These are phyloP conservation scores for Aradus depressus DNA, from an alignment of 2,888 invertebrate genomes.

Conservation along the genomic window DNA sequence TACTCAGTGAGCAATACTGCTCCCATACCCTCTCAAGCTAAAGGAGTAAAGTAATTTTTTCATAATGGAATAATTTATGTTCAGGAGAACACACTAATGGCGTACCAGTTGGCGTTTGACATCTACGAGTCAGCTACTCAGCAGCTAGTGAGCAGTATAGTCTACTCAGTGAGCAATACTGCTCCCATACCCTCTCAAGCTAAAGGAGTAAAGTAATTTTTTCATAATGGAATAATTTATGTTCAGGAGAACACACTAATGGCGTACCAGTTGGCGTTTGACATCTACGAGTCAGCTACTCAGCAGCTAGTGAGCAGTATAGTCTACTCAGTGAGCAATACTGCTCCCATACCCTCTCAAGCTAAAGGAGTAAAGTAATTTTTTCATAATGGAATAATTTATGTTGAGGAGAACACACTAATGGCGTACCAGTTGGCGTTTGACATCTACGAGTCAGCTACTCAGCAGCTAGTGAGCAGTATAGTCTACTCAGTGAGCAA, in stretches of 20 bases:
- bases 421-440: constrained; percentile 99
- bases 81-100: constrained; percentile 78
- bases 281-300: constrained; percentile 96
- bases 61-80: too few relatives aligned
- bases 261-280: constrained; percentile 98
- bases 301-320: constrained; percentile 91
- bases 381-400: too few relatives aligned
- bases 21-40: constrained; percentile 37
- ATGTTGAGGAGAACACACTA: constrained; percentile 59
- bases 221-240: too few relatives aligned
- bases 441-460: constrained; percentile 97
- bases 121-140: constrained; percentile 98
- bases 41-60: too few relatives aligned
- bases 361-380: too few relatives aligned
- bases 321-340: constrained; percentile 64
- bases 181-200: constrained; percentile 42
- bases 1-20: constrained; percentile 68
- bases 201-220: too few relatives aligned
- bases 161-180: constrained; percentile 66
- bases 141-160: constrained; percentile 80
- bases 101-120: constrained; percentile 98
- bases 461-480: constrained; percentile 88
- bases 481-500: constrained; percentile 69
- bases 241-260: constrained; percentile 70
- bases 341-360: constrained; percentile 44